Conservation (phyloP, 2,113 vertebrate species). For the Campylomormyrus numenius region DNA sequence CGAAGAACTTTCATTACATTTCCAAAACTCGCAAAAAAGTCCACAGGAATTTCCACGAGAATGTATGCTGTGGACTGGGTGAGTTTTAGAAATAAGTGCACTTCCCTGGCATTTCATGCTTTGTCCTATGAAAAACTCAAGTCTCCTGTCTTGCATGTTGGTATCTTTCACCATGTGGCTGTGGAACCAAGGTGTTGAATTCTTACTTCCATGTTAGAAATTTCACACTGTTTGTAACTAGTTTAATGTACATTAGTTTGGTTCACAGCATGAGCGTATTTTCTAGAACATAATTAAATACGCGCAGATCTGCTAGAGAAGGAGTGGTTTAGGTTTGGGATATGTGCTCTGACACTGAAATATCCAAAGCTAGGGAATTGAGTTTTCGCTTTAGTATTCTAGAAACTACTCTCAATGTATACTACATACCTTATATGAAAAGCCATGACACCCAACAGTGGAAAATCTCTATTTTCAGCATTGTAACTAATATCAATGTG, state of each 20-base stretch:
- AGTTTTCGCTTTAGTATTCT: not conserved
- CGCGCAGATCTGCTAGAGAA: not conserved
- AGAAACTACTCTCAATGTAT: not conserved
- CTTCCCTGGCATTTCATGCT: not conserved
- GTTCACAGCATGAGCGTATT: not conserved
- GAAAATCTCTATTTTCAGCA: not conserved
- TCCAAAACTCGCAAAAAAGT: not conserved
- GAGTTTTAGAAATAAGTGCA: not conserved
- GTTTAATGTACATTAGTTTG: not conserved
- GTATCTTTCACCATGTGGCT: not conserved
- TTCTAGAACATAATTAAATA: not conserved
- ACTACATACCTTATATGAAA: not conserved
- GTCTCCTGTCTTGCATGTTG: not conserved
- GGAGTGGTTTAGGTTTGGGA: not conserved
- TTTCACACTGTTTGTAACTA: not conserved
- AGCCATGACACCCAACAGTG: not conserved
- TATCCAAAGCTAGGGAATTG: not conserved
- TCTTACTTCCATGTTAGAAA: not conserved
- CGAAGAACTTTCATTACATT: not conserved
- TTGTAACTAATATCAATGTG: not conserved
- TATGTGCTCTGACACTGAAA: not conserved
- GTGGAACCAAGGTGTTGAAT: not conserved
- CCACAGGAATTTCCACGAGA: not conserved
- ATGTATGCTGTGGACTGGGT: not conserved
- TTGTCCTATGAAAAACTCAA: not conserved